A percentile compares a stretch with the other conserved stretches of the same genome.
Conservation (phyloP, 2,113 vertebrate genomes). For the Burhinus bistriatus region DNA sequence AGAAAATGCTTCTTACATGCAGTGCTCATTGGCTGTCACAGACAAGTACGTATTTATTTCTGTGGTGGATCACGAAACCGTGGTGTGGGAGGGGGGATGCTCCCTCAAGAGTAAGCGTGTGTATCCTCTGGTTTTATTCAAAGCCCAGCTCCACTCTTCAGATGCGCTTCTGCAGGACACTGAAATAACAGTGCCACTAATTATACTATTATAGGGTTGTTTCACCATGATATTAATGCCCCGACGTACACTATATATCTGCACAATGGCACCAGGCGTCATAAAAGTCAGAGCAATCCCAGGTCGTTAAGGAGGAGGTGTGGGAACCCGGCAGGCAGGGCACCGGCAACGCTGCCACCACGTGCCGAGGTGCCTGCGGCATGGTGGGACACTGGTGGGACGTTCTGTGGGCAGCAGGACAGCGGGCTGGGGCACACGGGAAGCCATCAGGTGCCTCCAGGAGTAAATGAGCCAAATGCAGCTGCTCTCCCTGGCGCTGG, state of each 20-base stretch:
- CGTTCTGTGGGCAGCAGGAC: rapidly evolving
- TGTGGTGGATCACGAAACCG: rapidly evolving
- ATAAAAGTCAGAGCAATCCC: not conserved
- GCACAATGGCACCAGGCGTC: not conserved
- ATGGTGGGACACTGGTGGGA: rapidly evolving
- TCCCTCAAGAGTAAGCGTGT: rapidly evolving
- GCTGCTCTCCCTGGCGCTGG: not conserved
- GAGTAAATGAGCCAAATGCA: not conserved
- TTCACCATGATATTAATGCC: not conserved
- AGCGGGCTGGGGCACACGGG: rapidly evolving
- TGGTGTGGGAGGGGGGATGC: not conserved
- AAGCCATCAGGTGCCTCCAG: not conserved
- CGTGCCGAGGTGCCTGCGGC: rapidly evolving
- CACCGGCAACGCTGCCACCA: rapidly evolving
- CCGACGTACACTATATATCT: not conserved
- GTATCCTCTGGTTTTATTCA: not conserved
- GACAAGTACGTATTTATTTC: not conserved
- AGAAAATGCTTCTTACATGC: not conserved
- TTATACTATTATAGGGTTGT: not conserved
- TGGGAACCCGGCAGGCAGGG: not conserved
- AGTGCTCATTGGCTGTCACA: not conserved
- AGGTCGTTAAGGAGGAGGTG: not conserved
- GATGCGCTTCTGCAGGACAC: not conserved
- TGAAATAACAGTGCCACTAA: not conserved
- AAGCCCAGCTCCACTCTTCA: not conserved